These are phyloP conservation scores for Tanytarsus gracilentus DNA, from an alignment of 2,888 invertebrate species.

Conservation along the genomic window DNA sequence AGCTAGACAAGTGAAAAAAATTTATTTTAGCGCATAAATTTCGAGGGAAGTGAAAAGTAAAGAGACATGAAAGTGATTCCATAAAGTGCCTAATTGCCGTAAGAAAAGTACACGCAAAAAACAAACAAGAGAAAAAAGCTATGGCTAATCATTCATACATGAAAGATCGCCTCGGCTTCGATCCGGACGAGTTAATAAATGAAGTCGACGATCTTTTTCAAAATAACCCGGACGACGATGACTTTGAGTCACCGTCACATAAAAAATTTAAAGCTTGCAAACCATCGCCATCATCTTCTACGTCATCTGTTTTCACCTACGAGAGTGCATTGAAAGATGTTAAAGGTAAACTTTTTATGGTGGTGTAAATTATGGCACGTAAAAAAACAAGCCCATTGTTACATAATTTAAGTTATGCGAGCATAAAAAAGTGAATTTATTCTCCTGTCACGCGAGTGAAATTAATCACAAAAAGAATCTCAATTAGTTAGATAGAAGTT, in stretches of 20 bases:
- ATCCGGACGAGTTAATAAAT: slow-evolving; percentile 62
- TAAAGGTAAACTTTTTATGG: slow-evolving; percentile 17
- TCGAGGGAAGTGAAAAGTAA: not conserved
- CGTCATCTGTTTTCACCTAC: slow-evolving; percentile 16
- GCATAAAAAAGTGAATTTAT: too few relatives aligned
- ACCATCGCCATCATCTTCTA: slow-evolving; percentile 22
- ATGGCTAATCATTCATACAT: slow-evolving; percentile 50
- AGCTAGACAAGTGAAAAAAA: too few relatives aligned
- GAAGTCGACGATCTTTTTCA: slow-evolving; percentile 56
- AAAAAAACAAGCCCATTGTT: not conserved
- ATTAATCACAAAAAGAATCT: too few relatives aligned
- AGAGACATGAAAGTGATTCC: not conserved
- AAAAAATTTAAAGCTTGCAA: slow-evolving; percentile 27
- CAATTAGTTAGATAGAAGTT: too few relatives aligned
- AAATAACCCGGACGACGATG: slow-evolving; percentile 38
- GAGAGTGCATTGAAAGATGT: slow-evolving; percentile 16
- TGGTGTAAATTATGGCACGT: not conserved
- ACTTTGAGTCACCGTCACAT: slow-evolving; percentile 20
- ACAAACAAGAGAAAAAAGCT: not conserved
- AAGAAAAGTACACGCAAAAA: not conserved
- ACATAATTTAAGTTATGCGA: not conserved
- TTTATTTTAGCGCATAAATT: too few relatives aligned
- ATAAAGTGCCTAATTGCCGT: not conserved
- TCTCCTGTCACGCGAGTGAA: too few relatives aligned
- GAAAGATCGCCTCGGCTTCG: slow-evolving; percentile 73